A percentile compares a stretch with the other conserved stretches of the same genome.
phyloP scores from a whole-genome alignment of 2,113 vertebrate genomes.

The Zootoca vivipara region DNA sequence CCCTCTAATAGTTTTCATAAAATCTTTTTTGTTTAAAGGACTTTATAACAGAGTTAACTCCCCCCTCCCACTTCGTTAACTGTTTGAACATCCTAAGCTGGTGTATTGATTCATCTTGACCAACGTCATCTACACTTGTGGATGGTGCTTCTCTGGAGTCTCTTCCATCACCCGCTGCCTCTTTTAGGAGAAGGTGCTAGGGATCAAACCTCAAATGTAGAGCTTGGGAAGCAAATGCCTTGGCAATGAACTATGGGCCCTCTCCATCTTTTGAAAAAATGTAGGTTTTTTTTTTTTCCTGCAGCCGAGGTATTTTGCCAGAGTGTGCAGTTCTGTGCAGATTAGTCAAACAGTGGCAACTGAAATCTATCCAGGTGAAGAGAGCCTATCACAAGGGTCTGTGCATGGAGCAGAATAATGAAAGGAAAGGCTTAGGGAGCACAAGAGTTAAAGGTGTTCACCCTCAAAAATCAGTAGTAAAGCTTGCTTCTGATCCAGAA shows the following conservation, averaged over 20 bases:
- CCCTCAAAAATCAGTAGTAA: no score
- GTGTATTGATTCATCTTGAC: background rate
- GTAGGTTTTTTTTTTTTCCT: background rate
- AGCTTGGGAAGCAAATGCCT: background rate
- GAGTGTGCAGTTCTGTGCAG: background rate
- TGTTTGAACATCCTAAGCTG: background rate
- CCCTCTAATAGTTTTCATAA: background rate
- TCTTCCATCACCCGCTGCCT: background rate
- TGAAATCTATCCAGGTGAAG: background rate
- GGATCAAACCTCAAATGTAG: background rate
- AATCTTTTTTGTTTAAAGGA: slow-evolving; percentile 30
- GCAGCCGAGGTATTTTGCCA: background rate
- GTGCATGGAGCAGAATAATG: background rate
- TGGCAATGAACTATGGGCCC: background rate
- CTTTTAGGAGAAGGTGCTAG: background rate
- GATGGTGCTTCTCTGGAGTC: background rate
- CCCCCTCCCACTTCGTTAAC: no score
- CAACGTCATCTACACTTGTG: background rate
- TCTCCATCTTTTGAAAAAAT: background rate
- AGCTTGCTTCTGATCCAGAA: no score
- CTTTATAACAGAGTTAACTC: background rate
- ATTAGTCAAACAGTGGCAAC: background rate
- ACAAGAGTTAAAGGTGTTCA: no score
- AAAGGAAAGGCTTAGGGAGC: background rate
- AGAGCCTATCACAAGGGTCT: background rate